Percentiles rank a stretch among this genome's conserved stretches.
Conservation (phyloP, 37 sponge, comb jelly and placozoan genomes). For the Aplysina aerophoba region DNA sequence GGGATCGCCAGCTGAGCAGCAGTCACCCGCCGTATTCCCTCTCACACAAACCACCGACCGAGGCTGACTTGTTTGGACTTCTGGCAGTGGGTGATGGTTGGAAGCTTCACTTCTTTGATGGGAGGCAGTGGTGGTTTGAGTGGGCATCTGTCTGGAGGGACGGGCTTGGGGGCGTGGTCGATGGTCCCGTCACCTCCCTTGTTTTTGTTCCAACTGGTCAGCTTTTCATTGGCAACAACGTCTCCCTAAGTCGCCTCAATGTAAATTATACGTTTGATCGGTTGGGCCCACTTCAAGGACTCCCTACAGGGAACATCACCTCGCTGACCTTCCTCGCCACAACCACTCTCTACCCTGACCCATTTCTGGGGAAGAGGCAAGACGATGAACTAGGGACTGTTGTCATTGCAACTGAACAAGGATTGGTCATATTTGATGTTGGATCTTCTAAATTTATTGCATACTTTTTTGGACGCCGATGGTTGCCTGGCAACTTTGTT, state of each 20-base stretch:
- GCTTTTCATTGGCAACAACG: conserved; percentile 73
- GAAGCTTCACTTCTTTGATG: conserved; percentile 74
- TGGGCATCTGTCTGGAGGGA: conserved; percentile 75
- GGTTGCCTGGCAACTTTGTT: conserved; percentile 65
- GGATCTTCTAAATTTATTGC: conserved; percentile 38
- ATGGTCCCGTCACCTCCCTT: conserved; percentile 67
- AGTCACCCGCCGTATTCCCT: background rate
- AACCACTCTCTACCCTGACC: conserved; percentile 33
- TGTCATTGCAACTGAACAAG: conserved; percentile 41
- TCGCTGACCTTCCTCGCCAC: conserved; percentile 44
- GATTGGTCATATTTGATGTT: conserved; percentile 67
- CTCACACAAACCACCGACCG: too few species aligned
- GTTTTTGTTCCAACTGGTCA: conserved; percentile 66
- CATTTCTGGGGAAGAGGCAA: background rate
- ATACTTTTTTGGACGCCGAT: conserved; percentile 71
- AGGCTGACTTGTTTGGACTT: conserved; percentile 52
- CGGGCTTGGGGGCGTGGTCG: conserved; percentile 82
- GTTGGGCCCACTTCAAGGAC: conserved; percentile 75
- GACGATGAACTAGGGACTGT: background rate
- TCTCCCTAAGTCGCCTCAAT: conserved; percentile 67
- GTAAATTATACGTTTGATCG: conserved; percentile 79
- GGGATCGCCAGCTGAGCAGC: background rate
- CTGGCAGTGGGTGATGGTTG: conserved; percentile 62
- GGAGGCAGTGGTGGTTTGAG: conserved; percentile 79
- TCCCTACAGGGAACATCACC: conserved; percentile 61